phyloP scores from a whole-genome alignment of 2,888 invertebrate genomes.

The Myopa testacea region DNA sequence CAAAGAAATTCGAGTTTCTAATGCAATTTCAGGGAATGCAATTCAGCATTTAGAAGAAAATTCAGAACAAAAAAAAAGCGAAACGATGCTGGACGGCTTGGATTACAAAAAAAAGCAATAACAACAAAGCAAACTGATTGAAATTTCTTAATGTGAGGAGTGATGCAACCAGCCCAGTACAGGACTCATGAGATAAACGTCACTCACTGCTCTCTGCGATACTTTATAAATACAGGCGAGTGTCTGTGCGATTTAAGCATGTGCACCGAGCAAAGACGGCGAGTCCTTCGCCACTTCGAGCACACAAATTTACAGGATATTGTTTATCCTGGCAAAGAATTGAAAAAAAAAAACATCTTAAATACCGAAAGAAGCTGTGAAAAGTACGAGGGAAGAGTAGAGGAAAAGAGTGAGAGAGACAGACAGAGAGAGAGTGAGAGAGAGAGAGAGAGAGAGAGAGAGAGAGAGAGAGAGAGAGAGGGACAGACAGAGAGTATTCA shows the following conservation, averaged over 20 bases:
- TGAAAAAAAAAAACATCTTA: neutral
- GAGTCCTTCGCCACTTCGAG: slow-evolving; percentile 6
- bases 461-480: no score
- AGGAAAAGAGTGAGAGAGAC: no score
- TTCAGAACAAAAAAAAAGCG: neutral
- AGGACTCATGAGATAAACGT: slow-evolving; percentile 18
- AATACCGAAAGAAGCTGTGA: no score
- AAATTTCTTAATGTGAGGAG: slow-evolving; percentile 21
- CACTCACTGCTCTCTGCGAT: neutral
- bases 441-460: neutral
- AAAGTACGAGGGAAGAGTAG: no score
- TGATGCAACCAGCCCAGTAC: neutral
- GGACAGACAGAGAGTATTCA: neutral
- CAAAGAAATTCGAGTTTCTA: neutral
- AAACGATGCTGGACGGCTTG: neutral
- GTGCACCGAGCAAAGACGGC: neutral
- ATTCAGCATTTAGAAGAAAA: neutral
- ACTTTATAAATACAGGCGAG: neutral
- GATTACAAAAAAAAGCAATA: neutral
- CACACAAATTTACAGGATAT: slow-evolving; percentile 12
- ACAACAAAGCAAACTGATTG: slow-evolving; percentile 16
- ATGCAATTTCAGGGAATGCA: neutral
- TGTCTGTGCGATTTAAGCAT: slow-evolving; percentile 15
- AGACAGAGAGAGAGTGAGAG: no score
- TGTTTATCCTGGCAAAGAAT: neutral